A percentile compares a stretch with the other conserved stretches of the same genome.
Conservation (phyloP, 1,140 invertebrate species). For the Heterodera schachtii region DNA sequence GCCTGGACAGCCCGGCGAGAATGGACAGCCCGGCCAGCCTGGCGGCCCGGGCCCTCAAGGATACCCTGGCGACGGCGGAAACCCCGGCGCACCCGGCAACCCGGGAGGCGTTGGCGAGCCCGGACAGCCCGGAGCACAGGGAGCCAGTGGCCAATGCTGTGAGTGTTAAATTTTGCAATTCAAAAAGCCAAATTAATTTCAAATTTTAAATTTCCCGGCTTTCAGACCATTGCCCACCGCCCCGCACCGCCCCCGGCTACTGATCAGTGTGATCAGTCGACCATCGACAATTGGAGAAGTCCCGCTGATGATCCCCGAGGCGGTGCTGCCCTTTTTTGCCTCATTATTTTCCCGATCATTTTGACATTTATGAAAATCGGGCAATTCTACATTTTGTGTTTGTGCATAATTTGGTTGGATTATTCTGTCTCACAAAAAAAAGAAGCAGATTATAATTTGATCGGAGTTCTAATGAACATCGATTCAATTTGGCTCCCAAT, state of each 20-base stretch:
- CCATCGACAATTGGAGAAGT: too few relatives aligned
- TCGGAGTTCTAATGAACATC: too few relatives aligned
- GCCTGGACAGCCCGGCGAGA: constrained; percentile 3
- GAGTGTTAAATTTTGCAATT: too few relatives aligned
- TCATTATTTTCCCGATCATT: not conserved
- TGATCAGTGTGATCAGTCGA: not conserved
- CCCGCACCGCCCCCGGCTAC: constrained; percentile 15
- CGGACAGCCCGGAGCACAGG: not conserved
- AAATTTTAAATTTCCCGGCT: not conserved
- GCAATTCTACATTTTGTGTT: not conserved
- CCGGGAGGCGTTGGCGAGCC: constrained; percentile 9
- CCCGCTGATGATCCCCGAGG: too few relatives aligned
- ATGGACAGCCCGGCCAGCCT: constrained; percentile 14
- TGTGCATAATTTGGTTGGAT: not conserved
- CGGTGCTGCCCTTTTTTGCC: too few relatives aligned
- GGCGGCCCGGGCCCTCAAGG: constrained; percentile 11
- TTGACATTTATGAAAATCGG: not conserved
- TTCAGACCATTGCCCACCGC: constrained; percentile 21
- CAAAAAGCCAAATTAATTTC: not conserved
- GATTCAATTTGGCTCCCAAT: too few relatives aligned
- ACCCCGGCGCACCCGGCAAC: constrained; percentile 19
- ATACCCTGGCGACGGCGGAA: constrained; percentile 18
- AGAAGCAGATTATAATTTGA: too few relatives aligned
- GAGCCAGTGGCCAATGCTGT: constrained; percentile 2
- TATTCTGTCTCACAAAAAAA: not conserved